These are phyloP conservation scores for Prenolepis imparis DNA, from an alignment of 2,888 invertebrate species.

Conservation along the genomic window DNA sequence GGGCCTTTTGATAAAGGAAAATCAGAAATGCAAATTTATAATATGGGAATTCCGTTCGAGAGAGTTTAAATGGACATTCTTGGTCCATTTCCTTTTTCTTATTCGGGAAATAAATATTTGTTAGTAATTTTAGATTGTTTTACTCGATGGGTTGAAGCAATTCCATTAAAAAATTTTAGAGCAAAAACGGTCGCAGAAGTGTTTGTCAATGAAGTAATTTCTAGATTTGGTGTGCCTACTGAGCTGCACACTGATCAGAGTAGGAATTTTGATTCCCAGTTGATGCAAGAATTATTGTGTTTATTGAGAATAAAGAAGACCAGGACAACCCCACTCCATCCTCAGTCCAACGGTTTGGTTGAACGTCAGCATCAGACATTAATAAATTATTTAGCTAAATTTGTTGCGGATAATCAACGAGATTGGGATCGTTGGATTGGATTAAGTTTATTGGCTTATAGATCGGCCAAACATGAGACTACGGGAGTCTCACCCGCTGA, in stretches of 20 bases:
- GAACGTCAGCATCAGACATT: neutral
- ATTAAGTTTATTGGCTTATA: constrained; percentile 54
- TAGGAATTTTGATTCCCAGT: neutral
- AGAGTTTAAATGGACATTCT: too few species aligned
- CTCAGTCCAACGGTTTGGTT: neutral
- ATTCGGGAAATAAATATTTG: neutral
- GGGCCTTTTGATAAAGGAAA: too few species aligned
- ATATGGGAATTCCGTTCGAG: too few species aligned
- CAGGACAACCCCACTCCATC: too few species aligned
- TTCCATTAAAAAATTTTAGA: neutral
- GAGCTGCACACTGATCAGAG: neutral
- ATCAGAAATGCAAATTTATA: too few species aligned
- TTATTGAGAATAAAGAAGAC: neutral
- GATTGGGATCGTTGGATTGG: constrained; percentile 57
- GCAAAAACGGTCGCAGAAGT: neutral
- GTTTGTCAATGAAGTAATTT: neutral
- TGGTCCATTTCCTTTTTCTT: too few species aligned
- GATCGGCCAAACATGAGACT: constrained; percentile 48
- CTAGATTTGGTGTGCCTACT: neutral
- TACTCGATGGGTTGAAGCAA: neutral
- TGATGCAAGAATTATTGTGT: neutral
- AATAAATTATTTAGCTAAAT: neutral
- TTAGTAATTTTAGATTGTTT: neutral
- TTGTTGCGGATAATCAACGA: neutral
- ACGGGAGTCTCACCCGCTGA: neutral